Conservation (phyloP, 2,888 invertebrate species). For the Euclidia mi region DNA sequence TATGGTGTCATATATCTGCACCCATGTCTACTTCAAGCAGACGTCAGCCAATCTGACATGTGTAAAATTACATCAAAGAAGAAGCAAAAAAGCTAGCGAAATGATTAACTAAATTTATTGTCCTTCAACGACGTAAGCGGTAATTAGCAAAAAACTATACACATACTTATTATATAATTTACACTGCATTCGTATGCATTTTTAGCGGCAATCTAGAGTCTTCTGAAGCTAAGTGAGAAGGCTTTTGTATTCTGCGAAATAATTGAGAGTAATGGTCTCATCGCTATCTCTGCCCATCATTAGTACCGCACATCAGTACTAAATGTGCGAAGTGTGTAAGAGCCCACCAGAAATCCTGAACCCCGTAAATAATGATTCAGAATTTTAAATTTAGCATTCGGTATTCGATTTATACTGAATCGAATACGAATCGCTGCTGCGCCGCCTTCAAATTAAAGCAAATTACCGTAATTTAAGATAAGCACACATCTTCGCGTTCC, state of each 20-base stretch:
- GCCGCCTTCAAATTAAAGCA: slow-evolving; percentile 10
- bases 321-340: slow-evolving; percentile 3
- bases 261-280: slow-evolving; percentile 28
- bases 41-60: too few species aligned
- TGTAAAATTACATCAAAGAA: too few species aligned
- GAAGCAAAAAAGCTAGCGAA: too few species aligned
- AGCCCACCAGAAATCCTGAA: not conserved
- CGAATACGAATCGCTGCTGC: not conserved
- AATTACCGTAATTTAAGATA: slow-evolving; percentile 9
- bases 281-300: slow-evolving; percentile 30
- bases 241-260: slow-evolving; percentile 31
- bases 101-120: too few species aligned
- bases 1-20: slow-evolving; percentile 27
- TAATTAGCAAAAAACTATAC: too few species aligned
- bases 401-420: slow-evolving; percentile 1
- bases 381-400: slow-evolving; percentile 1
- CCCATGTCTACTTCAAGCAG: slow-evolving; percentile 24
- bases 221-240: slow-evolving; percentile 28
- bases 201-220: slow-evolving; percentile 17
- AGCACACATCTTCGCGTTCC: slow-evolving; percentile 1
- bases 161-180: too few species aligned
- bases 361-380: not conserved
- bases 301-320: slow-evolving; percentile 14
- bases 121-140: too few species aligned
- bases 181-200: too few species aligned